Evolutionary conservation across 64 coral and sea anemone genomes (phyloP), one percentile per base, ranked within the genome.

Genomic region (Hydrozoanthus tunicans): DNA sequence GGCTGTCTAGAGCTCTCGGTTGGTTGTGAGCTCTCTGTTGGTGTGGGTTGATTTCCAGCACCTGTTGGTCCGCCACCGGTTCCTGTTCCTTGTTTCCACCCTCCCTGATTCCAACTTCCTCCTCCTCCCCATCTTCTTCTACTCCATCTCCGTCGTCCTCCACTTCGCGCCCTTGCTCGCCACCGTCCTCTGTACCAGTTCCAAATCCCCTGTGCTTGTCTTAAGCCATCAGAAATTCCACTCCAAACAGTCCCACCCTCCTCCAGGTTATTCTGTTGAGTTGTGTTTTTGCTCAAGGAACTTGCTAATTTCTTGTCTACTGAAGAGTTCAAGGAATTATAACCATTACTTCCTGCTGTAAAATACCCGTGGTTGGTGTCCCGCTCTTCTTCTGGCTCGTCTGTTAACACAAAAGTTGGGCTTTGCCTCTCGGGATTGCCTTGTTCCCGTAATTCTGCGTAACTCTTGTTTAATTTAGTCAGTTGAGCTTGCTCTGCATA

Each of bases 321-420:
- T 13, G 66, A 20, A 20, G 51, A n/a, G 56, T 10, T 20, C 1
- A 24, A 3, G 26, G 53, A 24, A 32, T 71, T 43, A 23, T 10
- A n/a, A 53, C 51, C 13, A 10, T 23, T 14, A 63, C n/a, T 24
- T 10, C 56, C 65, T 56, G 6, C 64, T 70, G 54, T 63, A 53
- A 27, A 53, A 85, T 70, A 7, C 25, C 81, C 64, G 12, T 85
- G 5, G 6, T 51, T 69, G 56, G 9, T n/a, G 11, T 85, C 54
- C 5, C 54, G 43, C 7, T 85, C 81, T 85, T 56, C 65, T 17
- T 65, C 81, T 17, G 63, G 64, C 54, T 81, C 58, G 23, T 81
- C 79, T 4, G 58, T 12, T 63, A 79, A 23, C 77, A 59, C 56
- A 72, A 25, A 23, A 5, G 17, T 17, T 6, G 4, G 55, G 10